Conservation (phyloP, 2,113 vertebrate species). For the Piaya cayana region DNA sequence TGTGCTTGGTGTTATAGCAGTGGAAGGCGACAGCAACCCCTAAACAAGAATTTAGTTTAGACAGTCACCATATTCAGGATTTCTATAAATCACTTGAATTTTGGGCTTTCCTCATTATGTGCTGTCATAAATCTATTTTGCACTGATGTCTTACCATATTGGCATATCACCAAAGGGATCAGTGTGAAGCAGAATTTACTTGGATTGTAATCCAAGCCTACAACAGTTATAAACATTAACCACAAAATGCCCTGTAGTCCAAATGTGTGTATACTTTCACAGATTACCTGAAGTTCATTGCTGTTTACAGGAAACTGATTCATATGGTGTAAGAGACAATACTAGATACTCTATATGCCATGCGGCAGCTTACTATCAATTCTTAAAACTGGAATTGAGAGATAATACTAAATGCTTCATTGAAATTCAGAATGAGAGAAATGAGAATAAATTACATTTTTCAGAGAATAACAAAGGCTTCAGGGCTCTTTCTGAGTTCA, state of each 20-base stretch:
- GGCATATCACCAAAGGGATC: not conserved
- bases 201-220: not conserved
- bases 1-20: not conserved
- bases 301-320: conserved; percentile 3
- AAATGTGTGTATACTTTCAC: not conserved
- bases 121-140: not conserved
- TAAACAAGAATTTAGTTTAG: not conserved
- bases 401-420: not conserved
- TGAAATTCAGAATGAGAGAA: conserved; percentile 41
- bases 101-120: not conserved
- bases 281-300: not conserved
- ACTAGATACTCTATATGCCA: not conserved
- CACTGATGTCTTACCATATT: not conserved
- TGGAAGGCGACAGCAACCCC: not conserved
- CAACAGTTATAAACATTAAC: not conserved
- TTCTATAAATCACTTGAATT: not conserved
- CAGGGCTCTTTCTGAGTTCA: not conserved
- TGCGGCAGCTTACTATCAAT: not conserved
- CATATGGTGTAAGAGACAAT: not conserved
- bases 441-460: conserved; percentile 13
- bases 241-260: not conserved
- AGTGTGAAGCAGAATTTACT: not conserved
- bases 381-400: conserved; percentile 31
- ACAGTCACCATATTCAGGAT: not conserved
- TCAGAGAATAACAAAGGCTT: not conserved